Evolutionary conservation across 2,113 vertebrate species (phyloP).

Genomic region (Oxyruncus cristatus): DNA sequence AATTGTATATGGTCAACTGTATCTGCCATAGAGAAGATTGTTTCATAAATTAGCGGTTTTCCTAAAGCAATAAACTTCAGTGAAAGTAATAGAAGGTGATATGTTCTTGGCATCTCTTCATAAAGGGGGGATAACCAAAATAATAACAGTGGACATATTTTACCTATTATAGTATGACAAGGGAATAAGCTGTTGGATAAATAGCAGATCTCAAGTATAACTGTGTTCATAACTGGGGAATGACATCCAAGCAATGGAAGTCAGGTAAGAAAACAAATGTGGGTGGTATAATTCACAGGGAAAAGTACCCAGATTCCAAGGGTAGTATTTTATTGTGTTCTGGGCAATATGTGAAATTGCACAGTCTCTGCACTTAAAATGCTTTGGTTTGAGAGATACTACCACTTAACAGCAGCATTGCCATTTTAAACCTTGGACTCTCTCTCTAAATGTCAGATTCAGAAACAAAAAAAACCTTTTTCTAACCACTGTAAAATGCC

Average conservation of each 20-base stretch:
- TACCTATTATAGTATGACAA: slow-evolving; percentile 14
- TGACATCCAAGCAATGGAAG: not conserved
- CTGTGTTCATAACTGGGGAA: slow-evolving; percentile 1
- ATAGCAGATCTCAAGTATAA: not conserved
- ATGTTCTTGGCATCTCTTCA: slow-evolving; percentile 38
- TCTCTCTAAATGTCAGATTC: not conserved
- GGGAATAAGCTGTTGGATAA: slow-evolving; percentile 26
- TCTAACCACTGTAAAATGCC: not conserved
- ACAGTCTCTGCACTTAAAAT: not conserved
- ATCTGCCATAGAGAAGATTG: not conserved
- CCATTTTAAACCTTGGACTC: not conserved
- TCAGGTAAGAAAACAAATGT: slow-evolving; percentile 24
- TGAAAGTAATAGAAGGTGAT: slow-evolving; percentile 21
- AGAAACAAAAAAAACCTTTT: not conserved
- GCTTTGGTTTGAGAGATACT: not conserved
- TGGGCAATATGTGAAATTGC: not conserved
- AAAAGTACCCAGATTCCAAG: not conserved
- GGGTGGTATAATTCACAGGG: not conserved
- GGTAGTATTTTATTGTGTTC: not conserved
- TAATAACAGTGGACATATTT: slow-evolving; percentile 41
- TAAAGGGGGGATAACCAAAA: slow-evolving; percentile 21
- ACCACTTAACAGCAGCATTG: not conserved
- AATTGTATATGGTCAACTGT: slow-evolving; percentile 40
- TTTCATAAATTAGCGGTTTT: slow-evolving; percentile 43
- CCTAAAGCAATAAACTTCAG: slow-evolving; percentile 47